Base-by-base conservation (phyloP, 2,888 invertebrate genomes). In the Drosophila niveifrons region DNA sequence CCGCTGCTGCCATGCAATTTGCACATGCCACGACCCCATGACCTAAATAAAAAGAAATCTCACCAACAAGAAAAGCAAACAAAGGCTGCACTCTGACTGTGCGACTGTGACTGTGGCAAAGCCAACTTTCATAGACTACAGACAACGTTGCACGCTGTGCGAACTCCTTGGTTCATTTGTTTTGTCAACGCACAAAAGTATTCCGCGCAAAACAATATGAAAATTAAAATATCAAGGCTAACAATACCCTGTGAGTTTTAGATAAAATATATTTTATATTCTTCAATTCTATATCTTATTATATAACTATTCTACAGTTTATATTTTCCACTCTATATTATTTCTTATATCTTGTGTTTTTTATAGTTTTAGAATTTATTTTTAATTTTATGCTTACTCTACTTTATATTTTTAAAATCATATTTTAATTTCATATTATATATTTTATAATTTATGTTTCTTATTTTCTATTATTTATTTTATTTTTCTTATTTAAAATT, bases 1-100 rank as follows among this genome's bases (percentile, higher is more conserved):
- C 28, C 6, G 29, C 43, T 61, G 73, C 59, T 64, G 50, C 61
- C 61, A 59, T 78, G 89, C 81, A 83, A 83, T 88, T 83, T 83
- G 84, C 88, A 83, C 87, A 86, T 75, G 75, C 84, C 76, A 88
- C 84, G 83, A 88, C 83, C 89, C 75, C 75, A 57, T 83, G 83
- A 83, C 83, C 83, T 70, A 83, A 82, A 87, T 83, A 67, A 56
- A 63, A 70, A 70, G 51, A 78, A 87, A 76, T 76, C 76, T 72
- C 66, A 58, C 66, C 71, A 85, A 79, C 68, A 85, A 67, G 52
- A 71, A 75, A 50, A 36, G 31, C 57, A 69, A 68, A 64, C 69
- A 70, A 80, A 69, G 59, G 46, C 56, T 43, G 28, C 46, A 64
- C 39, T 17, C 6, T 50, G 11, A n/a, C 51, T 43, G 48, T 55